phyloP scores from a whole-genome alignment of 2,797 vertebrate genomes.

The Caiman crocodilus region DNA sequence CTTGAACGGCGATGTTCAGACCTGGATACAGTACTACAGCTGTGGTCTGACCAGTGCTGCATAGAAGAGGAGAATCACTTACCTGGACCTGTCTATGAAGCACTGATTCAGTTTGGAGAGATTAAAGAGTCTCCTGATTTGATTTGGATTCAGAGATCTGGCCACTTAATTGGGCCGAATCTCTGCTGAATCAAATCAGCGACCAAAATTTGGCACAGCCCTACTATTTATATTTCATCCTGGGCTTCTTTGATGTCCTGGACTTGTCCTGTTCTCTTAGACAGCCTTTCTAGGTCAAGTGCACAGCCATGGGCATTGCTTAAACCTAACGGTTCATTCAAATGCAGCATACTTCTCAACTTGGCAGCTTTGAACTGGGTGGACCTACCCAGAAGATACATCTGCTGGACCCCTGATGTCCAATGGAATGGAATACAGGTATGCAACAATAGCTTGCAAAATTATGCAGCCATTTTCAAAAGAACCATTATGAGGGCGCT shows the following conservation, averaged over 20 bases:
- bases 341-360: neutral
- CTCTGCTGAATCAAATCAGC: no score
- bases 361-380: conserved; percentile 55
- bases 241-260: neutral
- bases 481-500: neutral
- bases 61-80: no score
- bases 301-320: conserved; percentile 8
- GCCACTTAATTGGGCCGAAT: no score
- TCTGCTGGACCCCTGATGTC: neutral
- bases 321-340: neutral
- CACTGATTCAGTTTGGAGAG: no score
- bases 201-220: no score
- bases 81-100: no score
- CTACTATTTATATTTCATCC: no score
- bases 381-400: neutral
- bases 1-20: no score
- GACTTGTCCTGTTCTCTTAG: neutral
- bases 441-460: neutral
- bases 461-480: neutral
- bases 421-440: neutral
- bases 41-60: no score
- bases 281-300: neutral
- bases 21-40: no score
- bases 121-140: no score
- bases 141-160: no score